These are phyloP conservation scores for Macrosteles quadrilineatus DNA, from an alignment of 1,140 invertebrate species.

Conservation along the genomic window DNA sequence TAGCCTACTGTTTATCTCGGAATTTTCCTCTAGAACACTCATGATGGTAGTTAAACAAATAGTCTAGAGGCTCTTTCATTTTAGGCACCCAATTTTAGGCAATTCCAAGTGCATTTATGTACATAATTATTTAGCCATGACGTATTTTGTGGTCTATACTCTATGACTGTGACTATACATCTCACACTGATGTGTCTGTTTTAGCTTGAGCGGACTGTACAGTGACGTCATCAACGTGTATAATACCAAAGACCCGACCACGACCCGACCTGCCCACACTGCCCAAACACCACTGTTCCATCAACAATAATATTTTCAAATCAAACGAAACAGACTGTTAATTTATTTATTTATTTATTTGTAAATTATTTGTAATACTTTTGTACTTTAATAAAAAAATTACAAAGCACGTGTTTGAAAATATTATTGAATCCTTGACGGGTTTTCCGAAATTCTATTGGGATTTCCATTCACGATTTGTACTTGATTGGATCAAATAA, in stretches of 20 bases:
- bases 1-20: too few species aligned
- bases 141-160: too few species aligned
- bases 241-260: constrained; percentile 32
- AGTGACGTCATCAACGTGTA: neutral
- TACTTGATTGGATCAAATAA: too few species aligned
- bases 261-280: neutral
- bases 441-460: neutral
- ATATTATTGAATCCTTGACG: constrained; percentile 33
- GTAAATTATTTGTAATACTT: constrained; percentile 35
- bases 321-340: constrained; percentile 9
- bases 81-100: too few species aligned
- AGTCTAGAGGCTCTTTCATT: too few species aligned
- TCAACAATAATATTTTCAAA: constrained; percentile 36
- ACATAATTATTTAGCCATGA: too few species aligned
- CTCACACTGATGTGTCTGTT: constrained; percentile 9
- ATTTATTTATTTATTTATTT: constrained; percentile 36
- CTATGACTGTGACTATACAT: neutral
- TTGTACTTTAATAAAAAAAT: constrained; percentile 30
- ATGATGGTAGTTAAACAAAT: too few species aligned
- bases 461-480: too few species aligned
- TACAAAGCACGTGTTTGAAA: constrained; percentile 32
- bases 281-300: neutral
- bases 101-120: too few species aligned
- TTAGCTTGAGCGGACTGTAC: constrained; percentile 21
- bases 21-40: too few species aligned